These are phyloP conservation scores for Scaptomyza tumidula DNA, from an alignment of 2,888 invertebrate genomes.

Conservation along the genomic window DNA sequence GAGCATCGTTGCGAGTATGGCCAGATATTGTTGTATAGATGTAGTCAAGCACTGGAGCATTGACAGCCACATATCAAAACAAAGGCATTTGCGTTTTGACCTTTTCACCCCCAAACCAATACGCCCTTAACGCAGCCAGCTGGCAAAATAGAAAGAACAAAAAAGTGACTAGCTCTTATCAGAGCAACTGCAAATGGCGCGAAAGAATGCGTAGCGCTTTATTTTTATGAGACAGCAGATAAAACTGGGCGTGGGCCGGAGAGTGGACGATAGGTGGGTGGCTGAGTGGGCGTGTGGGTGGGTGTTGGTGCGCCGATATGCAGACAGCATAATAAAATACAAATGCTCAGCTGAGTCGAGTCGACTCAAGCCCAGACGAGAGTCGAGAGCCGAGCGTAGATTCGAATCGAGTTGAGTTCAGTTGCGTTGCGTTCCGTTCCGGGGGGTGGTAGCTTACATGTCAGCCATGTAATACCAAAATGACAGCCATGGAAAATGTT, in stretches of 20 bases:
- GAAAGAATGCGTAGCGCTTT: slow-evolving; percentile 79
- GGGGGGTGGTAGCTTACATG: slow-evolving; percentile 63
- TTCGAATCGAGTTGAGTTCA: slow-evolving; percentile 10
- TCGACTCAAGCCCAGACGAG: not conserved
- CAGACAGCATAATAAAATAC: slow-evolving; percentile 76
- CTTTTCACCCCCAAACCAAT: slow-evolving; percentile 50
- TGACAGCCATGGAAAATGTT: slow-evolving; percentile 73
- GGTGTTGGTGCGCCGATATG: slow-evolving; percentile 56
- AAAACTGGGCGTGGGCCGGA: slow-evolving; percentile 49
- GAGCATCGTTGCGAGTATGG: slow-evolving; percentile 5
- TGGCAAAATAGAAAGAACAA: slow-evolving; percentile 11
- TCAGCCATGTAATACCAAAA: slow-evolving; percentile 73
- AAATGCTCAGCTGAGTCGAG: slow-evolving; percentile 54
- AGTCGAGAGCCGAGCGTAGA: too few relatives aligned
- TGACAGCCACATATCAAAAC: slow-evolving; percentile 74
- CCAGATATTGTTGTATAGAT: slow-evolving; percentile 4
- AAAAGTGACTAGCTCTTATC: slow-evolving; percentile 69
- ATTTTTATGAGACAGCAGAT: slow-evolving; percentile 76
- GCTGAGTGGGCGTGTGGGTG: slow-evolving; percentile 22
- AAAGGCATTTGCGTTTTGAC: slow-evolving; percentile 71
- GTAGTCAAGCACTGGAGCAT: slow-evolving; percentile 49
- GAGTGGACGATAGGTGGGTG: slow-evolving; percentile 20
- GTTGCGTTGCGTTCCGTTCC: not conserved
- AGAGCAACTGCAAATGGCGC: slow-evolving; percentile 78
- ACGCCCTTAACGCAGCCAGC: slow-evolving; percentile 18